Evolutionary conservation across 2,888 invertebrate species (phyloP), one percentile per base, ranked within the genome.

Genomic region (Arctia plantaginis): DNA sequence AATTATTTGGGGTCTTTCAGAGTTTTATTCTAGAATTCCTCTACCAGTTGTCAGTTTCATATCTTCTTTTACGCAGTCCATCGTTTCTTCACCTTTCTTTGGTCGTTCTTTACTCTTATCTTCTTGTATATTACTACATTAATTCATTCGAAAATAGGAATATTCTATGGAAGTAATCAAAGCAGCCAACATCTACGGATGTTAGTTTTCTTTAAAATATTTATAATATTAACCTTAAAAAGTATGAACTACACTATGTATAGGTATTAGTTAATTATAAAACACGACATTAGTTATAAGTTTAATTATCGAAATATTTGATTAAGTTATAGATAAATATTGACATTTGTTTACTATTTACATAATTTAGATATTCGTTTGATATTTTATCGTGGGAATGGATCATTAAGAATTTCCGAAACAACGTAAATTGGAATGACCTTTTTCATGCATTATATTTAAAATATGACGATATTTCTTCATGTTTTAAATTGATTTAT

Each of bases 271-370:
- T 73, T 76, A 76, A 77, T 82, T 80, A 80, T 70, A 66, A 65
- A 70, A 70, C 69, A 72, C 39, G 68, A 72, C 70, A 78, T 73
- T 69, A 71, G 68, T 78, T 74, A 77, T 76, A 80, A 80, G 77
- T 70, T 77, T 79, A 82, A 83, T 83, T 75, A 82, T 73, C 55
- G 62, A 78, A 75, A 82, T 65, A 74, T 68, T 55, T 77, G 73
- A 76, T 81, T 76, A 80, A 69, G 65, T 66, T 69, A 73, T 74
- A 62, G 74, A 83, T 85, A 75, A 69, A 75, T 71, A 74, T 77
- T 69, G 33, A 80, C 44, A 69, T 68, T 76, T 74, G 64, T 73
- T 71, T 72, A 73, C 71, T 70, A 83, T 82, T 80, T 70, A 78
- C 81, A 83, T 81, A 75, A 83, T 81, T 72, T 75, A 67, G 64